These are phyloP conservation scores for Imbricaverruca yamaguchii DNA, from an alignment of 2,888 invertebrate species.

Conservation along the genomic window DNA sequence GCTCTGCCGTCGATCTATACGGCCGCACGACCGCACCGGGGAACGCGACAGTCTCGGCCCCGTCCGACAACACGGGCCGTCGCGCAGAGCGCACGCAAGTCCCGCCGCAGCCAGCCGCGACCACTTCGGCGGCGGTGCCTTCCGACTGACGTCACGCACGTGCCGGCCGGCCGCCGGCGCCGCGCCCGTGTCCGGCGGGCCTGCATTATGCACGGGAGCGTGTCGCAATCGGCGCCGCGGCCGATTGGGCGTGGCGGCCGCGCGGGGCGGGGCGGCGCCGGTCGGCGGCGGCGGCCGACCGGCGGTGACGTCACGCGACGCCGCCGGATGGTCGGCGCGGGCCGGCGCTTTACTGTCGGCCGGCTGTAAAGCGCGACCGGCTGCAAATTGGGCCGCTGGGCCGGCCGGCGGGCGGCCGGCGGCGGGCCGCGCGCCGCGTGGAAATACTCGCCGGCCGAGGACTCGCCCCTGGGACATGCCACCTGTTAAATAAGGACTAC, in stretches of 20 bases:
- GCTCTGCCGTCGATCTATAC: no score
- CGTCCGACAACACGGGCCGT: no score
- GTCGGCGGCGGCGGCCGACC: background rate
- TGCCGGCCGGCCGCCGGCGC: background rate
- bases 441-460: no score
- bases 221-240: background rate
- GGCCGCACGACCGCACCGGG: no score
- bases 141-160: no score
- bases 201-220: background rate
- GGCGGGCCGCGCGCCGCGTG: background rate
- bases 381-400: background rate
- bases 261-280: background rate
- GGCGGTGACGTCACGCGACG: background rate
- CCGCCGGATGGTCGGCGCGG: background rate
- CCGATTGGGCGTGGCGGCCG: background rate
- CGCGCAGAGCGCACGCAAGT: no score
- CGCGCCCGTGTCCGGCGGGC: background rate
- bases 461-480: no score
- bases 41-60: no score
- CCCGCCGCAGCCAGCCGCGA: no score
- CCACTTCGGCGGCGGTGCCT: no score
- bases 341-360: background rate
- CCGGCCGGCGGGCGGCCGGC: background rate
- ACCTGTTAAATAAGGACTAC: no score
- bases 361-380: background rate